phyloP scores from a whole-genome alignment of 2,888 invertebrate genomes.

The Caenorhabditis angaria region DNA sequence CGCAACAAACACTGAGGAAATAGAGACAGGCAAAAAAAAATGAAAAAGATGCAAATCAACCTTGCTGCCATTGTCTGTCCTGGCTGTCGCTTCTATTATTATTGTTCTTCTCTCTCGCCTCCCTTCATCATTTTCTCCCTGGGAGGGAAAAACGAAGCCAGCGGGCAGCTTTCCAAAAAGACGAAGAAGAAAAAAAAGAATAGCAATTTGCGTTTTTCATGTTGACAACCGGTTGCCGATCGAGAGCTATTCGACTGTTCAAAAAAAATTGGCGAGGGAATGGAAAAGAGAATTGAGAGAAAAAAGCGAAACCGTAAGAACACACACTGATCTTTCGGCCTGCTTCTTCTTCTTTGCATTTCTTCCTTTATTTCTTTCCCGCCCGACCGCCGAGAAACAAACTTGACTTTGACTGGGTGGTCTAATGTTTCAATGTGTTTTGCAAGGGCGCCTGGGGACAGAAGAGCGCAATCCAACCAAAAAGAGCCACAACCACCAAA shows the following conservation, averaged over 20 bases:
- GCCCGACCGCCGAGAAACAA: neutral
- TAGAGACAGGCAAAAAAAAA: neutral
- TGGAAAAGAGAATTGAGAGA: conserved; percentile 13
- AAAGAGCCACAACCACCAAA: neutral
- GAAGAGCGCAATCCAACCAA: neutral
- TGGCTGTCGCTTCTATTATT: conserved; percentile 3
- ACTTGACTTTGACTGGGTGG: conserved; percentile 2
- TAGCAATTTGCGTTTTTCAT: conserved; percentile 16
- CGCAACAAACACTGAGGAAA: neutral
- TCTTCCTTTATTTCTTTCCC: too few relatives aligned
- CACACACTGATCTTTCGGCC: conserved; percentile 4
- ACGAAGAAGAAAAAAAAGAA: neutral
- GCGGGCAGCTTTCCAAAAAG: conserved; percentile 4
- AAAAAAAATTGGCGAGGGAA: conserved; percentile 18
- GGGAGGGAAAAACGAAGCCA: neutral
- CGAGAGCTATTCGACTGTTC: conserved; percentile 41
- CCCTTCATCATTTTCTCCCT: conserved; percentile 22
- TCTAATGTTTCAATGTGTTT: neutral
- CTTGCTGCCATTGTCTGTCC: conserved; percentile 38
- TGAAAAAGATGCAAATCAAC: conserved; percentile 27
- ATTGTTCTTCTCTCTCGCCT: neutral
- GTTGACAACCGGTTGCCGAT: conserved; percentile 48
- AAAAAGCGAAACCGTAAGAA: conserved; percentile 18
- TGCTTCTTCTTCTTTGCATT: too few relatives aligned
- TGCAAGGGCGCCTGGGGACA: neutral